These are phyloP conservation scores for Recurvirostra avosetta DNA, from an alignment of 2,113 vertebrate genomes.

Conservation along the genomic window DNA sequence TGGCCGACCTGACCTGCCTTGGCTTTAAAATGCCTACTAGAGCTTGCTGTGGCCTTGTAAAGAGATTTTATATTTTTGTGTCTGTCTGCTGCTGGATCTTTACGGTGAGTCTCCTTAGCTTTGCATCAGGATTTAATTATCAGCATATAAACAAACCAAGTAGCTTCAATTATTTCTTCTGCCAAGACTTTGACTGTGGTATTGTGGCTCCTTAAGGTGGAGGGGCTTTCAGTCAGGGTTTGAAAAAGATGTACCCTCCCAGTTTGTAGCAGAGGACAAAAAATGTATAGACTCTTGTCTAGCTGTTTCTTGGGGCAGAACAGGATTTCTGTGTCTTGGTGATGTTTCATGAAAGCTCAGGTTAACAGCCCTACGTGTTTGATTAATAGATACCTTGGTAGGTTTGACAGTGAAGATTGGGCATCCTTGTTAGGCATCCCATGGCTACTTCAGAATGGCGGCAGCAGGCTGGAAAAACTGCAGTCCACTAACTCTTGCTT, in stretches of 20 bases:
- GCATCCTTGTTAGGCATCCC: not conserved
- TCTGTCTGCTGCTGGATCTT: not conserved
- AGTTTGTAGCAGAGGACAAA: not conserved
- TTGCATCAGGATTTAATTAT: not conserved
- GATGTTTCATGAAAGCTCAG: not conserved
- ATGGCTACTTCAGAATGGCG: not conserved
- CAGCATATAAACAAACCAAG: not conserved
- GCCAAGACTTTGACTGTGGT: not conserved
- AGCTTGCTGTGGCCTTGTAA: not conserved
- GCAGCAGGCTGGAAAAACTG: not conserved
- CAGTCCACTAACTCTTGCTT: not conserved
- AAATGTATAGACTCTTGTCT: fast-evolving
- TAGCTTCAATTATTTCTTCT: not conserved
- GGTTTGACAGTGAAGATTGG: not conserved
- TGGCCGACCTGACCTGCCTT: not conserved
- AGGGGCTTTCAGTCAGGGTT: not conserved
- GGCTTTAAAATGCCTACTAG: not conserved
- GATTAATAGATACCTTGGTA: not conserved
- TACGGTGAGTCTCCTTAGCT: not conserved
- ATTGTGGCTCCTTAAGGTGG: not conserved
- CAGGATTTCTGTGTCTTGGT: not conserved
- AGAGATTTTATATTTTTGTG: not conserved
- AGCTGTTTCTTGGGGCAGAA: not conserved
- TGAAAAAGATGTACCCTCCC: not conserved
- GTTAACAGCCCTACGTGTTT: not conserved